Conservation (phyloP, 2,888 invertebrate genomes). For the Nineta flava region DNA sequence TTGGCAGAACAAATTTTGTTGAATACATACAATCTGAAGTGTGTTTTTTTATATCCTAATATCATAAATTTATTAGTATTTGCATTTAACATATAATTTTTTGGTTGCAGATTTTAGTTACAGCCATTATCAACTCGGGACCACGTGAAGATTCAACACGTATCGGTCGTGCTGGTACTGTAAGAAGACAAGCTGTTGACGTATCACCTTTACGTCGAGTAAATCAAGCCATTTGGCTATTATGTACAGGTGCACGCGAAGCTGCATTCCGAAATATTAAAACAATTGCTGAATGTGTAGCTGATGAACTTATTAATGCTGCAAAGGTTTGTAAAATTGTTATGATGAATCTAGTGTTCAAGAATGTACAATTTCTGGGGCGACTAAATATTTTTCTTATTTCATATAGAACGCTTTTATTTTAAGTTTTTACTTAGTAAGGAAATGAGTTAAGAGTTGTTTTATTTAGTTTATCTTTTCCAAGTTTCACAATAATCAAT, state of each 20-base stretch:
- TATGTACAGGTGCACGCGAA: slow-evolving; percentile 98
- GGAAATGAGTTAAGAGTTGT: no score
- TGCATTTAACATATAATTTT: slow-evolving; percentile 6
- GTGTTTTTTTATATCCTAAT: neutral
- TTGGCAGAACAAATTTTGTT: slow-evolving; percentile 24
- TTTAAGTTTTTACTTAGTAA: no score
- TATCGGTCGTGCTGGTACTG: slow-evolving; percentile 99
- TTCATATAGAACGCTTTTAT: no score
- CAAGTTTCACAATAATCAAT: no score
- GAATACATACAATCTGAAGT: slow-evolving; percentile 13
- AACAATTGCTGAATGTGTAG: slow-evolving; percentile 98
- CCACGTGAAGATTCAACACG: slow-evolving; percentile 99
- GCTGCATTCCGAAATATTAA: slow-evolving; percentile 99
- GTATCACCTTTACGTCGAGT: slow-evolving; percentile 96
- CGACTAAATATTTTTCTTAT: no score
- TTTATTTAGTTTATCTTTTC: no score
- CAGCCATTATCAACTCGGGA: slow-evolving; percentile 97
- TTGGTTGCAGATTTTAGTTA: slow-evolving; percentile 62
- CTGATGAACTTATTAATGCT: slow-evolving; percentile 99
- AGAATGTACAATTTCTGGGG: no score
- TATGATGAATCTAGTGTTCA: no score
- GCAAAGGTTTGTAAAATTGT: slow-evolving; percentile 54
- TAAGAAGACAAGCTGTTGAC: slow-evolving; percentile 98
- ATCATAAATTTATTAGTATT: slow-evolving; percentile 4
- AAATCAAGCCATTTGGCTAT: slow-evolving; percentile 98